A percentile compares a stretch with the other conserved stretches of the same genome.
phyloP scores from a whole-genome alignment of 2,888 invertebrate species.

The Zhuqinia jingwanae region DNA sequence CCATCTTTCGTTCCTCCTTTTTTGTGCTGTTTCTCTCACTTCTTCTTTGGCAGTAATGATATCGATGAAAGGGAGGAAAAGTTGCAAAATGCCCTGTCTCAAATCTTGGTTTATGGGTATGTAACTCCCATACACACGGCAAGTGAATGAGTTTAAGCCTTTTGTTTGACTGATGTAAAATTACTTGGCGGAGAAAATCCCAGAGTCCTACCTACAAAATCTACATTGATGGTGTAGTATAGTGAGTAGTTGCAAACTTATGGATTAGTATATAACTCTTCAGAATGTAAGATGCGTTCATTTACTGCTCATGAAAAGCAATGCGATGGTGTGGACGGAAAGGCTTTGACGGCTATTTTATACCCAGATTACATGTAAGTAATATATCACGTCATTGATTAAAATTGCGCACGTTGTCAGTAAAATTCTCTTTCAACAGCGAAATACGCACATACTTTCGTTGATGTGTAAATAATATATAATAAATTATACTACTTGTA shows the following conservation, averaged over 20 bases:
- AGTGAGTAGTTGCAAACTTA: too few relatives aligned
- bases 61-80: constrained; percentile 45
- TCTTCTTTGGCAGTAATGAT: constrained; percentile 30
- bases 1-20: constrained; percentile 15
- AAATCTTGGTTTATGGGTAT: neutral
- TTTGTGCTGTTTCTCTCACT: neutral
- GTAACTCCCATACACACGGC: neutral
- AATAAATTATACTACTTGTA: too few relatives aligned
- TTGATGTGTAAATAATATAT: neutral
- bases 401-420: neutral
- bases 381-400: neutral
- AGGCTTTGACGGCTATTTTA: too few relatives aligned
- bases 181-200: constrained; percentile 2
- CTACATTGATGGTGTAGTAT: neutral
- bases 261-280: too few relatives aligned
- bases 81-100: constrained; percentile 62
- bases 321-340: too few relatives aligned
- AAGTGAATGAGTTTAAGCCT: constrained; percentile 5
- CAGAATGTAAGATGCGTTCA: too few relatives aligned
- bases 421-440: neutral
- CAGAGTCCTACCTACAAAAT: neutral
- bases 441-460: neutral
- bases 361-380: too few relatives aligned
- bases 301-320: too few relatives aligned
- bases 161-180: constrained; percentile 43